Percentiles rank a stretch among this genome's conserved stretches.
These are phyloP conservation scores for Crotophaga sulcirostris DNA, from an alignment of 2,113 vertebrate genomes.

Conservation along the genomic window DNA sequence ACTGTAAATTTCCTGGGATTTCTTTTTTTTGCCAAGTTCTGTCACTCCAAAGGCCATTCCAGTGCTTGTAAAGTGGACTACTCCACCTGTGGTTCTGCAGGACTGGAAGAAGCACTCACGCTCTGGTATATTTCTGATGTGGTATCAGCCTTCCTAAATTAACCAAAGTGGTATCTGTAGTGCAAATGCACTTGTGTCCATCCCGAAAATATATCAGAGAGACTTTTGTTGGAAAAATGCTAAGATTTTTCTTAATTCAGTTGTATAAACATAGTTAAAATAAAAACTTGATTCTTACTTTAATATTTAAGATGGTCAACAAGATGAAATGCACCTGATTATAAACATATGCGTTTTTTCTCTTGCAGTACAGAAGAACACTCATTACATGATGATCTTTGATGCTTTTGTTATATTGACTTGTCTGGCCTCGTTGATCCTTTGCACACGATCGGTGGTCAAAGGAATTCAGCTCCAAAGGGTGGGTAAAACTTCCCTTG, in stretches of 20 bases:
- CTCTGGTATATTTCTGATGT: not conserved
- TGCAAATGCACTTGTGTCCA: not conserved
- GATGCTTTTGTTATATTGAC: conserved; percentile 86
- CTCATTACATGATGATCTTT: conserved; percentile 86
- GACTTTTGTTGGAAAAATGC: not conserved
- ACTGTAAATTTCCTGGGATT: not conserved
- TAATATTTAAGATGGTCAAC: not conserved
- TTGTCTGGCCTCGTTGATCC: conserved; percentile 85
- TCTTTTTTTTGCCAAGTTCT: not conserved
- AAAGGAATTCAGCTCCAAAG: conserved; percentile 86
- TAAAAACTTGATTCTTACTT: not conserved
- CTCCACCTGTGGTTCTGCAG: not conserved
- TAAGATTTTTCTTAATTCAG: not conserved
- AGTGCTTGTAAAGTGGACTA: not conserved
- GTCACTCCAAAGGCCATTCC: not conserved
- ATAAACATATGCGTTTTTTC: not conserved
- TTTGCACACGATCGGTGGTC: conserved; percentile 86
- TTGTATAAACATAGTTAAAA: not conserved
- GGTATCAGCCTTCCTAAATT: not conserved
- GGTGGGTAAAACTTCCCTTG: conserved; percentile 73
- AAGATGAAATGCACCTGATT: not conserved
- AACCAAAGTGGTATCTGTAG: not conserved
- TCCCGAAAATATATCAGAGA: not conserved
- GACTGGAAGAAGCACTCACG: not conserved
- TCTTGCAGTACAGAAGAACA: conserved; percentile 84